Base-by-base conservation (phyloP, 2,113 vertebrate species). In the Accipiter cooperii region DNA sequence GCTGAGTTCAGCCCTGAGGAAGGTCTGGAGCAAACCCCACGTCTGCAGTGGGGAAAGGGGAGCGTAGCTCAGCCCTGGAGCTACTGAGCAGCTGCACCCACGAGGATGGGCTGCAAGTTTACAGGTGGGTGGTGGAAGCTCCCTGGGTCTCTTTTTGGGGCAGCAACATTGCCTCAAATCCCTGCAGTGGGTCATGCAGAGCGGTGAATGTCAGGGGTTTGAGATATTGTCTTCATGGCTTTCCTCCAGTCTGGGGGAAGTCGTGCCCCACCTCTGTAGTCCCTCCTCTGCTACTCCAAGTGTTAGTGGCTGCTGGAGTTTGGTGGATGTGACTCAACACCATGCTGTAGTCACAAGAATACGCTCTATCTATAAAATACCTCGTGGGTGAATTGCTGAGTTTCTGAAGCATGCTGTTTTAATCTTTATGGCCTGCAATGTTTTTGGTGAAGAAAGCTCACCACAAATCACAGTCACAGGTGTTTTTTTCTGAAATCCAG, bases 1-100 rank as follows among this genome's bases (percentile, higher is more conserved):
- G 26, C 34, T 49, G 58, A 22, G 33, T 28, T 52, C n/a, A 63
- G 55, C 81, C 47, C 26, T 0, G 1, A 21, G 47, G 21, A 74
- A 31, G 51, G 49, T 69, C 36, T 74, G 73, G 17, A 66, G 73
- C 34, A 66, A 77, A 2, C 7, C 5, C 10, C 2, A 2, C 6
- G 1, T n/a, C 17, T 60, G 69, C 74, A 54, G 18, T 0, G 0
- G 9, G 60, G 28, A 70, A 51, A 12, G n/a, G 33, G 34, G 18
- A 57, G 34, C 1, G 1, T 34, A 22, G 46, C 71, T 84, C 25
- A 31, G 14, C 6, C 34, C 36, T 0, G 2, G 49, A 71, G 73
- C 84, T 87, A 34, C 55, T 29, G 8, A 47, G 44, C 2, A 2
- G 46, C 78, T 86, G 55, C 10, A 52, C 15, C 33, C 55, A 11